Conservation (phyloP, 2,888 invertebrate genomes). For the Cerastoderma edule region DNA sequence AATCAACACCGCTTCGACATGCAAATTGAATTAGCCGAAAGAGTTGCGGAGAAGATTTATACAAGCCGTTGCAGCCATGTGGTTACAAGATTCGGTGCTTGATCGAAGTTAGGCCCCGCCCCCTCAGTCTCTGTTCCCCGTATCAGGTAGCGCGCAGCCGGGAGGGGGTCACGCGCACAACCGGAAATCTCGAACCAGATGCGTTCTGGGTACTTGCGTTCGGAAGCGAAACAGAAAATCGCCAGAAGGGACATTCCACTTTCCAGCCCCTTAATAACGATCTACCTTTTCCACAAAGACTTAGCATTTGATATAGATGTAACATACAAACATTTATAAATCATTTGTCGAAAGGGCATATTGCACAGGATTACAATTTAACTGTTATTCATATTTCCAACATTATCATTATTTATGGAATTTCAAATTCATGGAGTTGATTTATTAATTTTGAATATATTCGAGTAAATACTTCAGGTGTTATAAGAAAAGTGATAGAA, state of each 20-base stretch:
- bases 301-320: too few relatives aligned
- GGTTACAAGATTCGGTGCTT: constrained; percentile 30
- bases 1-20: constrained; percentile 61
- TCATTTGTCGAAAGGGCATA: too few relatives aligned
- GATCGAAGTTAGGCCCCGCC: constrained; percentile 40
- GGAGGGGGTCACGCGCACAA: constrained; percentile 35
- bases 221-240: constrained; percentile 27
- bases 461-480: too few relatives aligned
- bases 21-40: constrained; percentile 61
- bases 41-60: constrained; percentile 53
- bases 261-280: neutral
- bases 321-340: too few relatives aligned
- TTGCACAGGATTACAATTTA: too few relatives aligned
- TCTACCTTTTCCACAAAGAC: too few relatives aligned
- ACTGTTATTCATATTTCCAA: too few relatives aligned
- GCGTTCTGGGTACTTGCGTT: constrained; percentile 18
- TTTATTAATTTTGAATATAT: too few relatives aligned
- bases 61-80: constrained; percentile 49
- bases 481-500: too few relatives aligned
- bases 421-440: too few relatives aligned
- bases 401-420: too few relatives aligned
- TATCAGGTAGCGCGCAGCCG: constrained; percentile 28
- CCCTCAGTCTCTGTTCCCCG: constrained; percentile 21
- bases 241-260: constrained; percentile 21
- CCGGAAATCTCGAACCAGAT: constrained; percentile 40